Conservation (phyloP, 1,140 invertebrate species). For the Batillaria attramentaria region DNA sequence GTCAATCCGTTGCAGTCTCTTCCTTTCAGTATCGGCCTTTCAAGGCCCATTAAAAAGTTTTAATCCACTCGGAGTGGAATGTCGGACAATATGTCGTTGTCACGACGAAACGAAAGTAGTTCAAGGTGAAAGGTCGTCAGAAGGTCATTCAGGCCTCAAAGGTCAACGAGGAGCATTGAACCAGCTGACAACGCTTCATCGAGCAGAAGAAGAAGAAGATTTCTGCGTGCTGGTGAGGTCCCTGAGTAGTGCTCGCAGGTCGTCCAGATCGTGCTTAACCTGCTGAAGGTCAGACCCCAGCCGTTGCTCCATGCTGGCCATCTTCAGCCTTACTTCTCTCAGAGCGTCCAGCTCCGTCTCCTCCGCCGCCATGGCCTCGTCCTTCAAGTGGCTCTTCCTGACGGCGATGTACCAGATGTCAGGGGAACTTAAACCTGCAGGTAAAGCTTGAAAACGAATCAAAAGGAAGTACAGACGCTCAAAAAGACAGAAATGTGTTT, state of each 20-base stretch:
- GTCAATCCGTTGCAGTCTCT: background rate
- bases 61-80: no score
- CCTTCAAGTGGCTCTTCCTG: background rate
- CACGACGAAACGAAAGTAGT: no score
- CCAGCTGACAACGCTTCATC: no score
- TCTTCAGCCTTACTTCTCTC: constrained; percentile 2
- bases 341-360: constrained; percentile 9
- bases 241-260: constrained; percentile 1
- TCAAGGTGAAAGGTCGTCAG: no score
- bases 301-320: constrained; percentile 10
- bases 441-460: no score
- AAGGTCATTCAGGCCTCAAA: background rate
- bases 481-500: no score
- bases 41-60: no score
- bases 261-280: constrained; percentile 22
- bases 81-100: no score
- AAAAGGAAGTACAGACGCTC: no score
- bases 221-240: no score
- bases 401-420: constrained; percentile 16
- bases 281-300: constrained; percentile 19
- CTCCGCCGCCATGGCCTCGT: background rate
- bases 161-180: background rate
- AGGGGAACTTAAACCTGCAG: background rate
- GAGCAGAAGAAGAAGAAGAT: no score
- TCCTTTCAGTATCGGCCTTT: no score